Percentiles rank a stretch among this genome's conserved stretches.
phyloP scores from a whole-genome alignment of 2,888 invertebrate species.

The Ennomos erosarius region DNA sequence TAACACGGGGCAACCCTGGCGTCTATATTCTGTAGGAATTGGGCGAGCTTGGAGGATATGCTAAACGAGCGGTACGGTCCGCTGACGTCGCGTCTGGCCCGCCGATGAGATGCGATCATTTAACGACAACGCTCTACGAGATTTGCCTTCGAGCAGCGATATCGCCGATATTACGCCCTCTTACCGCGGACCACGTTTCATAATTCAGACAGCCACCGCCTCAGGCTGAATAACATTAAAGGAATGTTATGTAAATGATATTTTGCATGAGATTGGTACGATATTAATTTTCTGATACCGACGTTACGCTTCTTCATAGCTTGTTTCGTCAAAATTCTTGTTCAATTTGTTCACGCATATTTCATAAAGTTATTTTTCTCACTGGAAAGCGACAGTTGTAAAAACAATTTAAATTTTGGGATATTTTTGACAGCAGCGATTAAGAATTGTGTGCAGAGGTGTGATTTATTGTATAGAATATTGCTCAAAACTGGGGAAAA shows the following conservation, averaged over 20 bases:
- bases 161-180: conserved; percentile 67
- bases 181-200: conserved; percentile 61
- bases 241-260: conserved; percentile 63
- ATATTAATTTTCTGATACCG: conserved; percentile 43
- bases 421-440: conserved; percentile 43
- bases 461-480: conserved; percentile 56
- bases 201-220: conserved; percentile 64
- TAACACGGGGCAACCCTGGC: conserved; percentile 66
- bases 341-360: conserved; percentile 21
- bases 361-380: conserved; percentile 10
- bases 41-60: conserved; percentile 73
- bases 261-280: conserved; percentile 59
- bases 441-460: conserved; percentile 43
- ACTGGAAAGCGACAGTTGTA: conserved; percentile 31
- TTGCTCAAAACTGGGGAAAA: conserved; percentile 53
- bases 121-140: conserved; percentile 69
- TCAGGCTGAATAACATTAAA: conserved; percentile 62
- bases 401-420: conserved; percentile 28
- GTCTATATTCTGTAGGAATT: conserved; percentile 71
- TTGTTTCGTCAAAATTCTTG: conserved; percentile 30
- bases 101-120: conserved; percentile 74
- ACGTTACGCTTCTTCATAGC: conserved; percentile 33
- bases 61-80: conserved; percentile 63
- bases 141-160: conserved; percentile 64
- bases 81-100: conserved; percentile 78